Percentiles rank a stretch among this genome's conserved stretches.
Evolutionary conservation across 2,888 invertebrate species (phyloP).

Genomic region (Heliconius erato): DNA sequence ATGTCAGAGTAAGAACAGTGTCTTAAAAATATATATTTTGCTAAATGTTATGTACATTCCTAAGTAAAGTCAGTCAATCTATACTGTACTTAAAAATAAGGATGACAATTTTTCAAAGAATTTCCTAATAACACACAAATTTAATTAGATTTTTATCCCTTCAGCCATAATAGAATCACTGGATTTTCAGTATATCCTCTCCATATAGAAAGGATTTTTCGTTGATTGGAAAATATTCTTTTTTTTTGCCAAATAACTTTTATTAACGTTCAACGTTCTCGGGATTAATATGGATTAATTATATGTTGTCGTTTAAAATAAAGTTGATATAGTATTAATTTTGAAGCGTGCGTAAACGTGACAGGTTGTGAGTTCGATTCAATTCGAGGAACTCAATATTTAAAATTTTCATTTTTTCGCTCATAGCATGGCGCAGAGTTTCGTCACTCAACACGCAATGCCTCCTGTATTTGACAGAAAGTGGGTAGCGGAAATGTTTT

Average conservation of each 20-base stretch:
- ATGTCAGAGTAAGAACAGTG: background rate
- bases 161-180: constrained; percentile 10
- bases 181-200: constrained; percentile 9
- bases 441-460: no score
- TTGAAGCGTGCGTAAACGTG: no score
- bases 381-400: no score
- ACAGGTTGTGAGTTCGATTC: no score
- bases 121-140: background rate
- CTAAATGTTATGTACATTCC: background rate
- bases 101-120: background rate
- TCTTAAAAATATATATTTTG: background rate
- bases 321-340: no score
- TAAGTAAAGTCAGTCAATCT: background rate
- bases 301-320: no score
- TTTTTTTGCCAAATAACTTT: background rate
- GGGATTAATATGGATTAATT: constrained; percentile 6
- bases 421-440: no score
- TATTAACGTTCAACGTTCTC: background rate
- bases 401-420: no score
- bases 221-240: constrained; percentile 1
- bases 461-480: no score
- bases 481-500: no score
- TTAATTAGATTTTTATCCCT: constrained; percentile 16
- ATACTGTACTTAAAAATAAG: background rate
- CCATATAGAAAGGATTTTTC: background rate